These are phyloP conservation scores for Gymnocheta viridis DNA, from an alignment of 2,888 invertebrate species.

Conservation along the genomic window DNA sequence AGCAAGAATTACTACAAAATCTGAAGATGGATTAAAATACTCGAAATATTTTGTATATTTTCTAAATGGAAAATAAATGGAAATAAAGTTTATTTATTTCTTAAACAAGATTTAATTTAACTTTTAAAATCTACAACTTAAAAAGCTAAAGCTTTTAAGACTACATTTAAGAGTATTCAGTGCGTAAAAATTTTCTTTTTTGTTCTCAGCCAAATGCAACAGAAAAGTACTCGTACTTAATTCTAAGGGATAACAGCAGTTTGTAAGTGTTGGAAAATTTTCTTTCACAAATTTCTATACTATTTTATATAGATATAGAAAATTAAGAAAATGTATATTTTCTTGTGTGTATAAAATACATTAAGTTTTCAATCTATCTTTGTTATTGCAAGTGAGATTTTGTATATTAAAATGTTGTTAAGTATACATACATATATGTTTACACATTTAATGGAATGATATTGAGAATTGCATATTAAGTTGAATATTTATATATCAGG, in stretches of 20 bases:
- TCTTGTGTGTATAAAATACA: background rate
- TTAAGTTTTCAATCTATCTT: background rate
- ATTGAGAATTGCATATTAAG: no score
- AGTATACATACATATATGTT: background rate
- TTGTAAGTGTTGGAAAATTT: background rate
- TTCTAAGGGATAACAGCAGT: background rate
- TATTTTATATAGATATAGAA: background rate
- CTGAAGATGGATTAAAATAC: conserved; percentile 24
- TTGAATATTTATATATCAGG: no score
- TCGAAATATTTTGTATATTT: conserved; percentile 19
- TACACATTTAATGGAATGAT: no score
- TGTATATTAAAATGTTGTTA: background rate
- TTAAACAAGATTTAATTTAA: conserved; percentile 65
- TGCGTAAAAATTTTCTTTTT: background rate
- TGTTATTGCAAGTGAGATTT: background rate
- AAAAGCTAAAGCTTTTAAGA: conserved; percentile 57
- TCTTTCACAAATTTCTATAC: background rate
- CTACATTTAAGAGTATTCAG: conserved; percentile 9
- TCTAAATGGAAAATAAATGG: conserved; percentile 23
- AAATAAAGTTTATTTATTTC: conserved; percentile 60
- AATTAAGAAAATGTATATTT: background rate
- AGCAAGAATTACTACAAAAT: background rate
- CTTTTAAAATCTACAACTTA: conserved; percentile 58
- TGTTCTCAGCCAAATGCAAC: background rate
- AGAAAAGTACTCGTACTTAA: background rate